Conservation (phyloP, 2,888 invertebrate species). For the Dryobotodes eremita region DNA sequence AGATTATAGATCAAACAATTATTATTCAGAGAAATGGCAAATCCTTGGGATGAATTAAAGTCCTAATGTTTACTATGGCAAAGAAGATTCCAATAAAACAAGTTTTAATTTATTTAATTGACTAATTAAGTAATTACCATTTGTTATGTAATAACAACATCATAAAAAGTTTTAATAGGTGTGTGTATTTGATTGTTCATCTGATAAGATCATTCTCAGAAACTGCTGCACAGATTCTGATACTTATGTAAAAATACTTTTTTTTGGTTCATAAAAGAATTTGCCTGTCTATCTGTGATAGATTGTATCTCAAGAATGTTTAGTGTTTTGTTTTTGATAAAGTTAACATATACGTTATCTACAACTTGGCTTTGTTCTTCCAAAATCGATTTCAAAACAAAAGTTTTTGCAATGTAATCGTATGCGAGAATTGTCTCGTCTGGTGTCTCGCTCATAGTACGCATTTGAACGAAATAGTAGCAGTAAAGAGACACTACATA, state of each 20-base stretch:
- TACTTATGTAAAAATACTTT: too few species aligned
- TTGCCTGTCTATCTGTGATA: neutral
- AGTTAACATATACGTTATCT: conserved; percentile 22
- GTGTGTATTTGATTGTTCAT: conserved; percentile 17
- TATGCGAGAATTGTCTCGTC: conserved; percentile 13
- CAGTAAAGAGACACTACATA: conserved; percentile 68
- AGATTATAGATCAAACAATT: too few species aligned
- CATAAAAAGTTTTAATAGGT: neutral
- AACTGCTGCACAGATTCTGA: neutral
- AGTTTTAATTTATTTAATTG: conserved; percentile 5
- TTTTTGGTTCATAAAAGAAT: neutral
- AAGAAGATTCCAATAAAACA: conserved; percentile 40
- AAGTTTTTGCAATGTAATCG: conserved; percentile 23
- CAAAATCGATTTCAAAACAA: conserved; percentile 29
- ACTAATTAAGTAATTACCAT: neutral
- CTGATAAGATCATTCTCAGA: neutral
- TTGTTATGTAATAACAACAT: conserved; percentile 20
- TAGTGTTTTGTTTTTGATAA: conserved; percentile 55
- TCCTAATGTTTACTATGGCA: neutral
- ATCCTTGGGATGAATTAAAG: neutral
- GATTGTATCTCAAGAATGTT: conserved; percentile 35
- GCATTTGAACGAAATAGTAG: conserved; percentile 63
- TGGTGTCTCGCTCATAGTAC: conserved; percentile 39
- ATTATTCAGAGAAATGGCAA: too few species aligned
- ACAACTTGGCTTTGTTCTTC: conserved; percentile 24